A percentile compares a stretch with the other conserved stretches of the same genome.
phyloP scores from a whole-genome alignment of 2,888 invertebrate genomes.

The Gisinianus flammeolus region DNA sequence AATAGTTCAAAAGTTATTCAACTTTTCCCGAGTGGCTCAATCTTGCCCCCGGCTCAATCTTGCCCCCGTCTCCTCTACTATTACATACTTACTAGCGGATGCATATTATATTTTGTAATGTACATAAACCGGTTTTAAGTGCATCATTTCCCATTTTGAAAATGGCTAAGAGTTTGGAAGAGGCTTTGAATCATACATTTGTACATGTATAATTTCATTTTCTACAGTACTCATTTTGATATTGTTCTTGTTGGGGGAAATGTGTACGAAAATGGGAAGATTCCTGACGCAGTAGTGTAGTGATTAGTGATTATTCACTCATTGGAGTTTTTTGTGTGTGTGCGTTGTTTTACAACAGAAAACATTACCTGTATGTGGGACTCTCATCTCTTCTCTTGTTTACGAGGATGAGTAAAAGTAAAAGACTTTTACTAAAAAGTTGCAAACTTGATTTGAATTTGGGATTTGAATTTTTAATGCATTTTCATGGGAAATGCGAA shows the following conservation, averaged over 20 bases:
- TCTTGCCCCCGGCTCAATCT: background rate
- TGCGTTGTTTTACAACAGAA: background rate
- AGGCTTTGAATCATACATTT: background rate
- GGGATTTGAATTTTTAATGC: background rate
- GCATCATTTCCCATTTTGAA: background rate
- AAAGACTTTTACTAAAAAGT: no score
- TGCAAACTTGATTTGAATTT: background rate
- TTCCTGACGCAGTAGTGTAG: background rate
- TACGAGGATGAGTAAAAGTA: no score
- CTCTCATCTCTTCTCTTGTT: no score
- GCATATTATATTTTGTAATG: no score
- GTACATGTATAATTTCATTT: background rate
- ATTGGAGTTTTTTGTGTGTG: background rate
- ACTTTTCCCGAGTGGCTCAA: background rate
- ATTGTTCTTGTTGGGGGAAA: background rate
- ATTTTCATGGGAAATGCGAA: background rate
- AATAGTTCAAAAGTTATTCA: background rate
- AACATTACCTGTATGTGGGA: background rate
- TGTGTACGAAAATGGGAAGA: background rate
- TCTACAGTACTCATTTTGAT: background rate
- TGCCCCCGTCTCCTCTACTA: background rate
- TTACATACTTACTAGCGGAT: background rate
- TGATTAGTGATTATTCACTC: background rate
- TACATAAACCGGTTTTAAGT: background rate
- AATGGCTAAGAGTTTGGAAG: background rate